Evolutionary conservation across 2,113 vertebrate genomes (phyloP).

Genomic region (Aptenodytes patagonicus): DNA sequence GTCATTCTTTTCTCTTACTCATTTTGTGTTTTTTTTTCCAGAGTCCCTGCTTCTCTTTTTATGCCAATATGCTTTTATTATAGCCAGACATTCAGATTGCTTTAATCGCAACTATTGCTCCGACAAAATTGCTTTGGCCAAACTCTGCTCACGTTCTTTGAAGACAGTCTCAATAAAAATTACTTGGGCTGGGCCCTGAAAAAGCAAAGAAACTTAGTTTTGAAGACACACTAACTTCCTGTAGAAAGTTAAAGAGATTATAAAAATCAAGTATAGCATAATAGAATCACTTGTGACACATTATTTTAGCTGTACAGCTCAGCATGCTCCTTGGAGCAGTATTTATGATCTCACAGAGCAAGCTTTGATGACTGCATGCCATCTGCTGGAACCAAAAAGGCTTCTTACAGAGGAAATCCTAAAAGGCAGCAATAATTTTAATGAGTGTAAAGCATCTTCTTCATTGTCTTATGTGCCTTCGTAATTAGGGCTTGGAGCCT

Average conservation of each 20-base stretch:
- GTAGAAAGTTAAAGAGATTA: background rate
- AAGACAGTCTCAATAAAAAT: background rate
- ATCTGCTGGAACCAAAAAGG: constrained; percentile 50
- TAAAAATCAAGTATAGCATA: background rate
- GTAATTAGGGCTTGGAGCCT: background rate
- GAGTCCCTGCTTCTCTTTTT: background rate
- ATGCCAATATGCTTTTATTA: background rate
- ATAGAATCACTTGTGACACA: background rate
- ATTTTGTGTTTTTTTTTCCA: background rate
- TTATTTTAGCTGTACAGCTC: constrained; percentile 24
- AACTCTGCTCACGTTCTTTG: background rate
- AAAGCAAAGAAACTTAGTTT: background rate
- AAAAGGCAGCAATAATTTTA: background rate
- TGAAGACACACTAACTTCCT: background rate
- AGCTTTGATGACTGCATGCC: constrained; percentile 49
- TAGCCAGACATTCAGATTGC: background rate
- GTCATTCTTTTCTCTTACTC: background rate
- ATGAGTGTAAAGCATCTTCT: background rate
- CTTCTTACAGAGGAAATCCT: background rate
- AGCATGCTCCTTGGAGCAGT: background rate
- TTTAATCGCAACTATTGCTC: background rate
- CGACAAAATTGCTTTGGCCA: background rate
- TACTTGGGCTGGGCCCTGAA: background rate
- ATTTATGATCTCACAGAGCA: background rate
- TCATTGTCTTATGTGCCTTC: background rate